These are phyloP conservation scores for Kryptolebias marmoratus DNA, from an alignment of 2,113 vertebrate species.

Conservation along the genomic window DNA sequence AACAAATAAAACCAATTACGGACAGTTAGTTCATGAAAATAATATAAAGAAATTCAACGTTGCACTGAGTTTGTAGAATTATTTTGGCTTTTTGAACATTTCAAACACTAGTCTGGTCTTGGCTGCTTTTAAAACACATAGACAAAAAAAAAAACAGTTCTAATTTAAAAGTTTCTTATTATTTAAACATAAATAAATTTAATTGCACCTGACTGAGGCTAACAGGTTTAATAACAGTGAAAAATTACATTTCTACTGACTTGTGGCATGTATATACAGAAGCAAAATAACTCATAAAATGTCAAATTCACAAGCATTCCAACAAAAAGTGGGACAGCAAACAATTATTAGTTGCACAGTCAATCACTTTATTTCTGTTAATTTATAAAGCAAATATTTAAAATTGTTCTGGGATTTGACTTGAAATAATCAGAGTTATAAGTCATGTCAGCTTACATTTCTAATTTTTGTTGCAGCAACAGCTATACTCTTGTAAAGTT, in stretches of 20 bases:
- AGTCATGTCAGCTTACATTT: slow-evolving; percentile 28
- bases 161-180: neutral
- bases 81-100: neutral
- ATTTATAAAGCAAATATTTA: slow-evolving; percentile 33
- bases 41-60: neutral
- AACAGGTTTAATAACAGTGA: neutral
- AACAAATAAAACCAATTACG: neutral
- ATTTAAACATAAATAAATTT: neutral
- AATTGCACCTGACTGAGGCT: too few species aligned
- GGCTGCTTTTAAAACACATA: neutral
- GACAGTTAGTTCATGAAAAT: neutral
- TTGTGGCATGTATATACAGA: neutral
- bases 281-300: neutral
- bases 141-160: neutral
- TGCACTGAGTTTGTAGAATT: neutral
- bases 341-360: slow-evolving; percentile 45
- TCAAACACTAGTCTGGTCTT: neutral
- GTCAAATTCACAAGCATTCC: neutral
- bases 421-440: slow-evolving; percentile 35
- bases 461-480: slow-evolving; percentile 3
- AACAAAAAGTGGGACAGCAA: slow-evolving; percentile 18
- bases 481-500: slow-evolving; percentile 22
- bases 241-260: neutral
- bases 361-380: slow-evolving; percentile 70
- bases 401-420: slow-evolving; percentile 22